A percentile compares a stretch with the other conserved stretches of the same genome.
phyloP scores from a whole-genome alignment of 2,113 vertebrate species.

The Cyphomyrus discorhynchus region DNA sequence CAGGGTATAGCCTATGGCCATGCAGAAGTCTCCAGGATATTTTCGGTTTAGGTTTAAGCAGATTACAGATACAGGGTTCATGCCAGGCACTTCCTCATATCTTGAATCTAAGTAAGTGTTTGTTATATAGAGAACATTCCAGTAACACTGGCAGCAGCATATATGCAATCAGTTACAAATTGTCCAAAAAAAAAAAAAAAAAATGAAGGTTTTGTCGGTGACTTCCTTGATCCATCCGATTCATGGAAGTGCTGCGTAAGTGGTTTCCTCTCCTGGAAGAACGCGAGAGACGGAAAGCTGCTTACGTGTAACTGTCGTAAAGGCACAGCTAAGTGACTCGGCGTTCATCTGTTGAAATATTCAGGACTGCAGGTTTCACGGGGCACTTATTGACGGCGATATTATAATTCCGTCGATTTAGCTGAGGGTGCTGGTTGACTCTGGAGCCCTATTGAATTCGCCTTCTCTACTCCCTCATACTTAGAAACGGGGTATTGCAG shows the following conservation, averaged over 20 bases:
- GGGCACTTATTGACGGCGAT: neutral
- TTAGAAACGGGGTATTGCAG: neutral
- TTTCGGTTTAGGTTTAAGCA: neutral
- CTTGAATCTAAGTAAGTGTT: neutral
- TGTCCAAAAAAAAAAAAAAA: neutral
- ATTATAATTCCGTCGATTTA: neutral
- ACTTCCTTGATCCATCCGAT: neutral
- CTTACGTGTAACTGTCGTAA: constrained; percentile 1
- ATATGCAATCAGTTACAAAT: neutral
- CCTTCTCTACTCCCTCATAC: neutral
- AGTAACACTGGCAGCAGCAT: neutral
- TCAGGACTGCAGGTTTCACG: neutral
- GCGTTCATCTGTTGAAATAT: neutral
- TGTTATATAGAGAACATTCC: neutral
- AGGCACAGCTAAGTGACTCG: neutral
- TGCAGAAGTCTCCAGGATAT: neutral
- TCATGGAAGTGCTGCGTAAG: neutral
- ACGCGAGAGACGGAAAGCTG: neutral
- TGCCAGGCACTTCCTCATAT: neutral
- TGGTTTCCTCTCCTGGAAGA: neutral
- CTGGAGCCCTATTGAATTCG: neutral
- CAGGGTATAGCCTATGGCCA: neutral
- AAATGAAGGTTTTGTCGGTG: neutral
- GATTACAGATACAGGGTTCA: neutral
- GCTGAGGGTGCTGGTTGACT: neutral